Evolutionary conservation across 2,113 vertebrate species (phyloP), one percentile per base, ranked within the genome.

Genomic region (Lasiurus cinereus): DNA sequence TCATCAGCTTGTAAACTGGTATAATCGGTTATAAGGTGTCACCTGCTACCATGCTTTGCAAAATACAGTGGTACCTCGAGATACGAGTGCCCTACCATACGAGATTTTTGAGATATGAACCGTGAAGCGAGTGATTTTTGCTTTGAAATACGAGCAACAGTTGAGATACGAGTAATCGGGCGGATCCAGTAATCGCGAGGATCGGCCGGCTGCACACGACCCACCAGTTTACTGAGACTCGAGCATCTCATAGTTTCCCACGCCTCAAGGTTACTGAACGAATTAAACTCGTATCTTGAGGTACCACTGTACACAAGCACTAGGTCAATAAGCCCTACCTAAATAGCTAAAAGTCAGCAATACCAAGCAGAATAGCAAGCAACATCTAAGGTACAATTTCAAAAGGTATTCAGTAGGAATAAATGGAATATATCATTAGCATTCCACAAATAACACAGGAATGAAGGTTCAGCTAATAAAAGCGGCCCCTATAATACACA

Each of bases 391-490:
- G 70, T 22, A 77, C 54, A 59, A 76, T 88, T 93, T 67, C 39
- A 90, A 91, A 56, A 67, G 29, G 22, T 56, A n/a, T 52, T 90
- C 39, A 24, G 52, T n/a, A 19, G 62, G 88, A 90, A 72, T 82
- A 11, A 31, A 69, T 73, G 36, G 86, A 46, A 19, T 50, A 39
- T 80, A 59, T 64, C 36, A 80, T 59, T 52, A 73, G 64, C 36
- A 64, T 86, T 79, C 27, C 56, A 62, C 64, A 90, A 52, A 69
- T 83, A 77, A 83, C 29, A 52, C 16, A 86, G 67, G 39, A 12
- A 33, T 59, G 33, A 66, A 86, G 12, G 0, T 15, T 64, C 52
- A 82, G n/a, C 59, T 84, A 78, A 79, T 78, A 39, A 94, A 90
- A 95, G 5, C 10, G 77, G 1, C 21, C 36, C 18, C 29, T 46